Evolutionary conservation across 2,113 vertebrate genomes (phyloP).

Genomic region (Nyctereutes procyonoides): DNA sequence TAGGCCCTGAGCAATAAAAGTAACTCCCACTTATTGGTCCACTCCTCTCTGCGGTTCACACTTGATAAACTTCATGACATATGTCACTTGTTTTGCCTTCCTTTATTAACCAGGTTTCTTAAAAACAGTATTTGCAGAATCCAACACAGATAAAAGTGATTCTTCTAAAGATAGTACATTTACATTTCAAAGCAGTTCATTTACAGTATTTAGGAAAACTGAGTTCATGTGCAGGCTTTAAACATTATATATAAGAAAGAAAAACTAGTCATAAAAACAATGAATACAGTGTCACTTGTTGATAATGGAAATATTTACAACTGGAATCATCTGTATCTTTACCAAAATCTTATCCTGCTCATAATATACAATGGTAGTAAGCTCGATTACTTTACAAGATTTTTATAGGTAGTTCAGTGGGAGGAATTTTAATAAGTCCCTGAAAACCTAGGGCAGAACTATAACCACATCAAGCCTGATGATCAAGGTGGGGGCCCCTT

Average conservation of each 20-base stretch:
- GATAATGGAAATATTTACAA: constrained; percentile 44
- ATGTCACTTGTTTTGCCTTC: constrained; percentile 31
- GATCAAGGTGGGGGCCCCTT: background rate
- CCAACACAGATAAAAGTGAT: background rate
- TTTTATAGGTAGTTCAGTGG: background rate
- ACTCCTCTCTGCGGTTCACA: constrained; percentile 30
- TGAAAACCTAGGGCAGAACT: background rate
- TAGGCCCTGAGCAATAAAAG: constrained; percentile 19
- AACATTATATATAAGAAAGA: constrained; percentile 17
- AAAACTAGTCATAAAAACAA: constrained; percentile 58
- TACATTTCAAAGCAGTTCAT: constrained; percentile 44
- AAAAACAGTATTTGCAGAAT: constrained; percentile 48
- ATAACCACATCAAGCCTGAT: background rate
- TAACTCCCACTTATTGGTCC: constrained; percentile 5
- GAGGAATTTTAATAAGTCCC: constrained; percentile 31
- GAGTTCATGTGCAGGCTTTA: constrained; percentile 40
- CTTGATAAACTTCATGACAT: constrained; percentile 30
- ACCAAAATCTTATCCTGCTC: constrained; percentile 17
- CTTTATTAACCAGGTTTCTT: constrained; percentile 57
- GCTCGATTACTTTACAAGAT: background rate
- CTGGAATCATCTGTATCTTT: background rate
- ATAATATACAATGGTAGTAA: background rate
- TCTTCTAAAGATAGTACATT: constrained; percentile 38
- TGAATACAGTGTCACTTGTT: constrained; percentile 5
- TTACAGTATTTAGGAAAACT: constrained; percentile 55